phyloP scores from a whole-genome alignment of 2,113 vertebrate species.

The Coturnix japonica region DNA sequence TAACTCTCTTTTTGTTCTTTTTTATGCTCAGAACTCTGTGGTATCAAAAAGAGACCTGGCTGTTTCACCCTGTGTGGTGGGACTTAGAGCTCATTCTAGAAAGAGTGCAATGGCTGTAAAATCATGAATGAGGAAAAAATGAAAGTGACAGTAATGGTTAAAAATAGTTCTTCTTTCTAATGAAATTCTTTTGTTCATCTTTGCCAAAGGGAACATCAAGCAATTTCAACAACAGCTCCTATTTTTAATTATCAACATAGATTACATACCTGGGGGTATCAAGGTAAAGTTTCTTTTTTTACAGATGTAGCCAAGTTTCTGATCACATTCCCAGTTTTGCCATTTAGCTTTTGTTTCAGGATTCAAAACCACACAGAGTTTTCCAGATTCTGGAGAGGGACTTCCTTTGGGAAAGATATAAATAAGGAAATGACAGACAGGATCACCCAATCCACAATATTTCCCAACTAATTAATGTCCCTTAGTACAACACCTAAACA shows the following conservation, averaged over 20 bases:
- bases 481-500: no score
- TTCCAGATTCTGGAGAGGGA: conserved; percentile 84
- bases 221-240: rapidly evolving
- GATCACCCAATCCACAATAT: no score
- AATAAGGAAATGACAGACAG: no score
- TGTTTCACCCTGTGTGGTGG: neutral
- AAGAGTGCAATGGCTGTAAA: neutral
- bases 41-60: neutral
- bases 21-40: neutral
- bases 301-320: conserved; percentile 92
- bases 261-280: conserved; percentile 70
- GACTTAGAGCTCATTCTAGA: neutral
- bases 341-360: conserved; percentile 87
- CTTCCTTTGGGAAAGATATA: conserved; percentile 78
- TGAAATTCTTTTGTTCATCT: neutral
- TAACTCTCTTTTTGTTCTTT: neutral
- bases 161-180: neutral
- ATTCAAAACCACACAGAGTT: conserved; percentile 86
- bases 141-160: neutral
- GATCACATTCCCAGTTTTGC: conserved; percentile 84
- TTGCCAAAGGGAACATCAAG: neutral
- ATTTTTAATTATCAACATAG: neutral
- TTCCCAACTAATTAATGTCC: no score
- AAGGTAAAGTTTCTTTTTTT: conserved; percentile 82
- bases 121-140: neutral